These are phyloP conservation scores for Malurus splendens DNA, from an alignment of 2,797 vertebrate genomes.

Conservation along the genomic window DNA sequence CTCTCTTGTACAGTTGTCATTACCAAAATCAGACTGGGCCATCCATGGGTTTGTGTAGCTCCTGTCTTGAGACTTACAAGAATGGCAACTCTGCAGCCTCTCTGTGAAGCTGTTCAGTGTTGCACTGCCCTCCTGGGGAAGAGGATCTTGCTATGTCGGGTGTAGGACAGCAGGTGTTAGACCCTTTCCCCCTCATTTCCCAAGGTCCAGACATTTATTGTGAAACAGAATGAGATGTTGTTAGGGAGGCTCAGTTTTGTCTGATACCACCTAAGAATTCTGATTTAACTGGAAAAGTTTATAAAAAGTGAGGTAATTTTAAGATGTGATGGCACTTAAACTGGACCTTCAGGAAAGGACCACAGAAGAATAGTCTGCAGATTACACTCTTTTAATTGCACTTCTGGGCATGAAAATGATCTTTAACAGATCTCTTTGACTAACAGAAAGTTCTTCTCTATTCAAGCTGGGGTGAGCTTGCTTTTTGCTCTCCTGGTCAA, in stretches of 20 bases:
- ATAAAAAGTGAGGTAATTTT: background rate
- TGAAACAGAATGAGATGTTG: background rate
- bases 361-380: background rate
- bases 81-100: background rate
- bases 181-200: background rate
- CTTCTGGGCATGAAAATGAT: background rate
- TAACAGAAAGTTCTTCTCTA: background rate
- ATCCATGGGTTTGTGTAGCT: background rate
- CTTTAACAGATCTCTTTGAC: background rate
- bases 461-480: background rate
- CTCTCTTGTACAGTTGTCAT: background rate
- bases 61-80: background rate
- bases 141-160: background rate
- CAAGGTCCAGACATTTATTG: background rate
- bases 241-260: background rate
- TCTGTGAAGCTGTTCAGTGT: background rate
- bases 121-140: background rate
- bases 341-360: background rate
- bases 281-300: background rate
- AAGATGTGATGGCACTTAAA: background rate
- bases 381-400: background rate
- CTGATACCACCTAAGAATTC: background rate
- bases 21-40: background rate
- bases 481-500: background rate
- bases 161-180: background rate